A percentile compares a stretch with the other conserved stretches of the same genome.
Conservation (phyloP, 2,113 vertebrate species). For the Platycercus adscitus region DNA sequence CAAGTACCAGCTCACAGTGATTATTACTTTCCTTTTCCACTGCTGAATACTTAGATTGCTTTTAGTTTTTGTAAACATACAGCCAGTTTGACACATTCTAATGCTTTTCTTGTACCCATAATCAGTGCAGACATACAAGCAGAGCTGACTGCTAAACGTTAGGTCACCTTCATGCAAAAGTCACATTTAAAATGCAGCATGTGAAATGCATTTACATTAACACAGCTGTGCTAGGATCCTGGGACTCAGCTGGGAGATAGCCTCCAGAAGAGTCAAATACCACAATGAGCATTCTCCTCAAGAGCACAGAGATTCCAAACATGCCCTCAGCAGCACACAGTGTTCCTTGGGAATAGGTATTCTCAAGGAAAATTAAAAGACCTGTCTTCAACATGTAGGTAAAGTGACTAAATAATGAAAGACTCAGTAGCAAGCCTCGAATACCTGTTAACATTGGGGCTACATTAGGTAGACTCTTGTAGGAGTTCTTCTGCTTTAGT, state of each 20-base stretch:
- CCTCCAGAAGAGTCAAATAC: neutral
- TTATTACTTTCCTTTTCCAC: neutral
- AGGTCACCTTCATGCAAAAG: neutral
- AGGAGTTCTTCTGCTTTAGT: neutral
- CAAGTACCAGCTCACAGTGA: neutral
- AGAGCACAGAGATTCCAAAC: neutral
- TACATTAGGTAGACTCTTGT: neutral
- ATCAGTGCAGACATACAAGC: neutral
- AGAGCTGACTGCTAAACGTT: neutral
- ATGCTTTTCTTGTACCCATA: neutral
- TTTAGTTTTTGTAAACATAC: neutral
- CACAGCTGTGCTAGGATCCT: neutral
- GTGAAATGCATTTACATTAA: neutral
- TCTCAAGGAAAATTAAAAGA: neutral
- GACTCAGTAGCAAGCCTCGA: neutral
- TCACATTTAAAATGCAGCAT: neutral
- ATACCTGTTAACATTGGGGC: neutral
- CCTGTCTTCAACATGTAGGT: neutral
- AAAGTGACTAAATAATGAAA: neutral
- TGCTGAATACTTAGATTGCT: neutral
- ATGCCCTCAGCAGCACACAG: neutral
- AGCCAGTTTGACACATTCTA: neutral
- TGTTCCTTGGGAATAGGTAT: neutral
- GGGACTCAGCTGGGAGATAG: neutral
- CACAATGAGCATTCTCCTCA: neutral